Base-by-base conservation (phyloP, 2,113 vertebrate species). In the Amphiprion ocellaris region DNA sequence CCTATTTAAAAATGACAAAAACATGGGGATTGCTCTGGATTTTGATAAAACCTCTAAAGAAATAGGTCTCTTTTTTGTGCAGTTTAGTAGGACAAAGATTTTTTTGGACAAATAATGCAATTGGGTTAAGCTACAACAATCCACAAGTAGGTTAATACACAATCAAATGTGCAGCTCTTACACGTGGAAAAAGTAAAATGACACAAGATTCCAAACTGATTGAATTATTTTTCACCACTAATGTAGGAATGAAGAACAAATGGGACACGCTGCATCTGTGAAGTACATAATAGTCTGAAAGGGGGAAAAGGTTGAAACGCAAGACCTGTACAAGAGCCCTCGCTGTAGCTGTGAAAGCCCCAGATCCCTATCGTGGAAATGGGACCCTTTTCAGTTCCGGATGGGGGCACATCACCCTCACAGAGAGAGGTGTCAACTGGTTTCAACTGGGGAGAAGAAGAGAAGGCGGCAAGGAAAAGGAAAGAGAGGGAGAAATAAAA, bases 301-400 rank as follows among this genome's bases (percentile, higher is more conserved):
- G 5, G 39, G 74, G 6, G 55, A 53, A 74, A 77, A 83, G 60
- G 75, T 69, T 67, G 65, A 70, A 80, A 87, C 24, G 54, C 78
- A 79, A 85, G 87, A 89, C 84, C 76, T 76, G 47, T 81, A 86
- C 77, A 92, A 92, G 80, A 82, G 72, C 64, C 69, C 80, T 69
- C 47, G 77, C 84, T 91, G 82, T 88, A 84, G 75, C 66, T 58
- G 55, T 87, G 78, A 82, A 86, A 85, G 73, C 53, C 73, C 23
- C n/a, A 84, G 87, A 89, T 90, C 85, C 50, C 75, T 92, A 90
- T 90, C 88, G 63, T 4, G 54, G 82, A 91, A 90, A 90, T 19
- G 50, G 56, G 71, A 76, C 69, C 63, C 58, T 53, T 79, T 91
- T 87, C 77, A 74, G 70, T 69, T 84, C 82, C 58, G 58, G 67